These are phyloP conservation scores for Turdus rufiventris DNA, from an alignment of 2,113 vertebrate genomes.

Conservation along the genomic window DNA sequence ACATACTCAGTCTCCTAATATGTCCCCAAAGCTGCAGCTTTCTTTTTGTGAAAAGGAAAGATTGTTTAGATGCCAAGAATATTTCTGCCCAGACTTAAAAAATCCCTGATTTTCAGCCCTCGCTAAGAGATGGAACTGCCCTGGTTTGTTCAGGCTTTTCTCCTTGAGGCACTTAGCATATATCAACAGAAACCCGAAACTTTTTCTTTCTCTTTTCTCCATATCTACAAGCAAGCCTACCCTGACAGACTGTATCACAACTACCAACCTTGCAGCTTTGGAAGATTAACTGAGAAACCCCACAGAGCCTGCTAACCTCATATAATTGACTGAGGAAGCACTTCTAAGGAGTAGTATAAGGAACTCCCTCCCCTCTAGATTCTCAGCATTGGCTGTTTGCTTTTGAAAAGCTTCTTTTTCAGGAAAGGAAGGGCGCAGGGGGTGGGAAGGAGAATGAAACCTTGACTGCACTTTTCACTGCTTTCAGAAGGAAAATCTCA, in stretches of 20 bases:
- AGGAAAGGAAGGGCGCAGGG: rapidly evolving
- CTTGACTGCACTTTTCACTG: background rate
- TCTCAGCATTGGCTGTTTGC: background rate
- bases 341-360: background rate
- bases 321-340: background rate
- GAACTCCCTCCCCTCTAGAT: background rate
- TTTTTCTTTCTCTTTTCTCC: background rate
- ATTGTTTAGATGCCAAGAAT: background rate
- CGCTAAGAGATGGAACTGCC: background rate
- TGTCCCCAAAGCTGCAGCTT: background rate
- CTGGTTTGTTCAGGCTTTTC: background rate
- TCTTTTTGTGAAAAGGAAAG: background rate
- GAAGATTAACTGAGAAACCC: background rate
- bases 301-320: background rate
- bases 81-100: background rate
- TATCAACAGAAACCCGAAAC: background rate
- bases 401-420: background rate
- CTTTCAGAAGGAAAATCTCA: background rate
- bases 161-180: background rate
- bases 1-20: background rate
- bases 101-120: background rate
- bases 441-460: background rate
- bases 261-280: background rate
- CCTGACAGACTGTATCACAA: background rate
- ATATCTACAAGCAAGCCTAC: background rate